phyloP scores from a whole-genome alignment of 2,888 invertebrate species.

The Chirona hameri region DNA sequence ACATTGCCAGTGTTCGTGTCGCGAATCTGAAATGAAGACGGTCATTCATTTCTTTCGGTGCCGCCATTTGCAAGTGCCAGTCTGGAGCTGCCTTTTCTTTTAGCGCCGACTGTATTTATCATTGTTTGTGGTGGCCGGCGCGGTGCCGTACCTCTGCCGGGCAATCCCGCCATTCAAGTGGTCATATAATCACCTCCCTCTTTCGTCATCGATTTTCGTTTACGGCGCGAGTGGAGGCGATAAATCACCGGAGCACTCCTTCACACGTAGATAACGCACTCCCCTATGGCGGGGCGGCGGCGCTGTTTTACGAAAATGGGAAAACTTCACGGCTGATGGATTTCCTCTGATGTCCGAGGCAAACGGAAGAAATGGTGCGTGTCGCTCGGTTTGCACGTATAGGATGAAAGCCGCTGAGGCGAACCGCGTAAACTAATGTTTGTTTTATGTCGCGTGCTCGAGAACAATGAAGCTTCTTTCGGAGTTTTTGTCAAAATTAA shows the following conservation, averaged over 20 bases:
- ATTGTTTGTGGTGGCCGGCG: no score
- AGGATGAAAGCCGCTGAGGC: no score
- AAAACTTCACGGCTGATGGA: neutral
- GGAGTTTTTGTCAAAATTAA: no score
- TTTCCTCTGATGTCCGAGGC: neutral
- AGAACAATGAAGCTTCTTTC: no score
- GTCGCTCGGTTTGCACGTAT: neutral
- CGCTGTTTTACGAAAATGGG: neutral
- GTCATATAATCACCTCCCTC: slow-evolving; percentile 13
- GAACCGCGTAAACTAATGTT: no score
- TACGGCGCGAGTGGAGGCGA: neutral
- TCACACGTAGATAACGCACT: neutral
- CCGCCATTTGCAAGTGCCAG: no score
- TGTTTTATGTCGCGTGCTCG: no score
- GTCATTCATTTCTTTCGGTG: no score
- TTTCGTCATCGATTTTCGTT: slow-evolving; percentile 3
- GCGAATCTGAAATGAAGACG: no score
- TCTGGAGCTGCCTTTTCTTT: no score
- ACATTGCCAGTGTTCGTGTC: no score
- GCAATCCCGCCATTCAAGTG: neutral
- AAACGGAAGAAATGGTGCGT: neutral
- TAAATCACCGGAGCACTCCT: neutral
- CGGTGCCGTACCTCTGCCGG: neutral
- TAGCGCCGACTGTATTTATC: no score
- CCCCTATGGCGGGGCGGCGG: neutral